phyloP scores from a whole-genome alignment of 2,888 invertebrate species.

The Pherbina coryleti region DNA sequence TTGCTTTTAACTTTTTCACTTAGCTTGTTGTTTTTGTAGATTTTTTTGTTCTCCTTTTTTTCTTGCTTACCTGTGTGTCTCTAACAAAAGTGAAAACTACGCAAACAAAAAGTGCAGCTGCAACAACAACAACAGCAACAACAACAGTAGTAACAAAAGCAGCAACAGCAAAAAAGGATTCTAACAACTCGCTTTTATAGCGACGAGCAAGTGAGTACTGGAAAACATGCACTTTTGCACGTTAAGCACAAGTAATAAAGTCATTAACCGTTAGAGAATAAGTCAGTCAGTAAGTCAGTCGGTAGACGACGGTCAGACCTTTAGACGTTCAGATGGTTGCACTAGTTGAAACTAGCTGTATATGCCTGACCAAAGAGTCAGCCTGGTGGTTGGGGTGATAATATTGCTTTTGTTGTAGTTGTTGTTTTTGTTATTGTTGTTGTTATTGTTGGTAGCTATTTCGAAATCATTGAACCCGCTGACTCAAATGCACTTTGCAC shows the following conservation, averaged over 20 bases:
- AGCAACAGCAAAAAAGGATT: background rate
- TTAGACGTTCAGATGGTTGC: background rate
- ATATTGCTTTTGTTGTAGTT: too few relatives aligned
- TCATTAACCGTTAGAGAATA: background rate
- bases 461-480: constrained; percentile 21
- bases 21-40: background rate
- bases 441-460: background rate
- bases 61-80: background rate
- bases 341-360: too few relatives aligned
- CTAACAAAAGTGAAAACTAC: constrained; percentile 12
- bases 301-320: background rate
- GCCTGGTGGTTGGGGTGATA: too few relatives aligned
- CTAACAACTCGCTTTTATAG: background rate
- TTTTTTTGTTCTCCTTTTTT: background rate
- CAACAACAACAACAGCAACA: background rate
- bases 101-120: background rate
- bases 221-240: background rate
- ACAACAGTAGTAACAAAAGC: background rate
- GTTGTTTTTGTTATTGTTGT: too few relatives aligned
- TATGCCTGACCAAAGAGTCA: too few relatives aligned
- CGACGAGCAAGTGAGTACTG: background rate
- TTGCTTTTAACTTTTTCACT: constrained; percentile 19
- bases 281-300: background rate
- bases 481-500: constrained; percentile 2
- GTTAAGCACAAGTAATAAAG: background rate